These are phyloP conservation scores for Polymixis lichenea DNA, from an alignment of 2,888 invertebrate genomes.

Conservation along the genomic window DNA sequence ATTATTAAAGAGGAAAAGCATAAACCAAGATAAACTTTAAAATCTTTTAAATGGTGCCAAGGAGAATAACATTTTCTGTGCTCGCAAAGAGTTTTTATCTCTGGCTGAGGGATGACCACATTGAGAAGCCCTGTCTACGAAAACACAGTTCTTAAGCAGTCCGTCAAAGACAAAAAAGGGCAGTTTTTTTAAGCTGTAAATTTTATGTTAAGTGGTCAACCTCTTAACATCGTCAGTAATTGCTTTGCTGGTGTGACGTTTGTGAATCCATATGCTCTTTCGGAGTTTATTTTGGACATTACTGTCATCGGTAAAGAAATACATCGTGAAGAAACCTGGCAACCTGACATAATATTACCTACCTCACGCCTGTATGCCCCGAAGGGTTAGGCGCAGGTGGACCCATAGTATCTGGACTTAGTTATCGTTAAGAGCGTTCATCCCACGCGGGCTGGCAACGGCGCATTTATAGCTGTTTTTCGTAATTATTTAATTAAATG, in stretches of 20 bases:
- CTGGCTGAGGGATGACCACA: not conserved
- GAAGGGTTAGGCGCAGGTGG: not conserved
- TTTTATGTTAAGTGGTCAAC: too few relatives aligned
- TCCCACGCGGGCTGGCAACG: too few relatives aligned
- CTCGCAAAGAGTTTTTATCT: not conserved
- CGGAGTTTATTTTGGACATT: not conserved
- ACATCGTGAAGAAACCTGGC: not conserved
- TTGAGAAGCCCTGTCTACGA: not conserved
- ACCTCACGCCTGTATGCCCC: not conserved
- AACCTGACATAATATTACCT: not conserved
- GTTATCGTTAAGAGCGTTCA: too few relatives aligned
- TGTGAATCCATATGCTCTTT: not conserved
- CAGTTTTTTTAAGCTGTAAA: not conserved
- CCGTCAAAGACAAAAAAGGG: not conserved
- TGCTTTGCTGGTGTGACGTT: not conserved
- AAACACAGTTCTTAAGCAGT: not conserved
- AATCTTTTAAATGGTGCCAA: not conserved
- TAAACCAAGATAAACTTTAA: not conserved
- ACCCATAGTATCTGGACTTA: not conserved
- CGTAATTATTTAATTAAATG: too few relatives aligned
- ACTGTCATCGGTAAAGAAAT: not conserved
- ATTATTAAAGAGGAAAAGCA: slow-evolving; percentile 5
- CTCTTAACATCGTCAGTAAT: too few relatives aligned
- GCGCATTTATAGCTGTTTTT: too few relatives aligned
- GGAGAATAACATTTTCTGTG: not conserved